Evolutionary conservation across 2,888 invertebrate genomes (phyloP).

Genomic region (Zygogramma bicolorata): DNA sequence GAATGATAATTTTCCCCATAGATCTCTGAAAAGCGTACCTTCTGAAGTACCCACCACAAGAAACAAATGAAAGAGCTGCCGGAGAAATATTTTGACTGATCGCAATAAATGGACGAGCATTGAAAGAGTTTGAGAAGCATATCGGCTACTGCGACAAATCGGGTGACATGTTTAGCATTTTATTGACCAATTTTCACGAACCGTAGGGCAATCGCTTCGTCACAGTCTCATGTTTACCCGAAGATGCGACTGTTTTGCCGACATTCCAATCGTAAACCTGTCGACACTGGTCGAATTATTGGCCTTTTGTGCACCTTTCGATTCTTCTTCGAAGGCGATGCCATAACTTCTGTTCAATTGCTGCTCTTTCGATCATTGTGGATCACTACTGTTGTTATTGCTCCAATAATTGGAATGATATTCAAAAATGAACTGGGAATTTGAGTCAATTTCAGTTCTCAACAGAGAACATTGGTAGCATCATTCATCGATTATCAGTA

Average conservation of each 20-base stretch:
- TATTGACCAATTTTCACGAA: conserved; percentile 27
- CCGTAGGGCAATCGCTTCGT: conserved; percentile 20
- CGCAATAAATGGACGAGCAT: not conserved
- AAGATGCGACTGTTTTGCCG: conserved; percentile 20
- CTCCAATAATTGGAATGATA: not conserved
- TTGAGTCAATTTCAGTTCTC: too few species aligned
- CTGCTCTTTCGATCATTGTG: not conserved
- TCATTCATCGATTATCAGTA: too few species aligned
- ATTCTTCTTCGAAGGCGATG: conserved; percentile 8
- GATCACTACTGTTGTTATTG: not conserved
- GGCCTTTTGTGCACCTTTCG: conserved; percentile 4
- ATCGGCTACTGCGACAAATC: conserved; percentile 25
- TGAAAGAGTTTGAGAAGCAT: not conserved
- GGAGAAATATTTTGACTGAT: conserved; percentile 1
- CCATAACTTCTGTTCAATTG: not conserved
- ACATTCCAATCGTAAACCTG: conserved; percentile 19
- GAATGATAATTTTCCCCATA: too few species aligned
- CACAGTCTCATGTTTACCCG: conserved; percentile 23
- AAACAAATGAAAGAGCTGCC: not conserved
- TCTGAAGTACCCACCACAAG: too few species aligned
- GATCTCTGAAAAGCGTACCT: too few species aligned
- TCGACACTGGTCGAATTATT: conserved; percentile 29
- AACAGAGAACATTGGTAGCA: too few species aligned
- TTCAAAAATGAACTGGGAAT: too few species aligned
- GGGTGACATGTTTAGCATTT: conserved; percentile 17